Percentiles rank a stretch among this genome's conserved stretches.
These are phyloP conservation scores for Catharus fuscescens DNA, from an alignment of 2,113 vertebrate species.

Conservation along the genomic window DNA sequence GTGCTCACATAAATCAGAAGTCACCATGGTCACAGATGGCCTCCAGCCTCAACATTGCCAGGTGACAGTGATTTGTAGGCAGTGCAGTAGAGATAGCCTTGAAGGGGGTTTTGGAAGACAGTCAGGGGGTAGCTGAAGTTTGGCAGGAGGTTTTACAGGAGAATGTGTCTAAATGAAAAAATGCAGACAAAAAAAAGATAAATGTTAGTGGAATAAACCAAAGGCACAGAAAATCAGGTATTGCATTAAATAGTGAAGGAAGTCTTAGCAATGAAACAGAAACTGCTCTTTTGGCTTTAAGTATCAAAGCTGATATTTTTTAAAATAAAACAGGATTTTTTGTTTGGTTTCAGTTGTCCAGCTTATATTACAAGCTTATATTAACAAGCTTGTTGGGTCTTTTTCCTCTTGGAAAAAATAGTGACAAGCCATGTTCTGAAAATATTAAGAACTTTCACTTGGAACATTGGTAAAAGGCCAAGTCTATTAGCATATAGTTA, in stretches of 20 bases:
- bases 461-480: neutral
- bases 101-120: neutral
- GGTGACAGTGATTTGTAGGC: slow-evolving; percentile 38
- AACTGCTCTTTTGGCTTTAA: neutral
- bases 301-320: neutral
- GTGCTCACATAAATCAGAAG: slow-evolving; percentile 39
- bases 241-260: neutral
- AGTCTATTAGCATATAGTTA: neutral
- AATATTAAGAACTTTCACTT: neutral
- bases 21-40: slow-evolving; percentile 37
- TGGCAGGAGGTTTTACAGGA: neutral
- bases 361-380: neutral
- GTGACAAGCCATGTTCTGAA: neutral
- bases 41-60: neutral
- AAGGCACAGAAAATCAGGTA: neutral
- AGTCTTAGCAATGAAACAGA: neutral
- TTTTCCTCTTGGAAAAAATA: neutral
- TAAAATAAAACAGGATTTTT: neutral
- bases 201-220: neutral
- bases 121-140: neutral
- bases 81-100: neutral
- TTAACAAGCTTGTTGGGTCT: neutral
- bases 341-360: neutral
- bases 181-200: neutral
- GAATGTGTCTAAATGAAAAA: neutral